Conservation (phyloP, 2,888 invertebrate species). For the Molorchus minor region DNA sequence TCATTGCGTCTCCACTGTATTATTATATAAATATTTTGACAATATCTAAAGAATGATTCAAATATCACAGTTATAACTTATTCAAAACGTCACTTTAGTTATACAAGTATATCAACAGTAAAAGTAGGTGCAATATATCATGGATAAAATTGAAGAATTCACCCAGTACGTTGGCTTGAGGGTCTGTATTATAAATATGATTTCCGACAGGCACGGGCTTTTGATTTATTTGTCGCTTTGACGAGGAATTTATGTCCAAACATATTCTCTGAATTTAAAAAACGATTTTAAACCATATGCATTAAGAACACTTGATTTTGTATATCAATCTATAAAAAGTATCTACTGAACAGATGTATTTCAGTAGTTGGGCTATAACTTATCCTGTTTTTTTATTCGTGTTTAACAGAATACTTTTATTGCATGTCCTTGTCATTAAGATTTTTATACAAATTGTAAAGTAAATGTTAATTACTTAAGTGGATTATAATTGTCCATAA, state of each 20-base stretch:
- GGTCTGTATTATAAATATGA: constrained; percentile 27
- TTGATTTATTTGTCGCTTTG: constrained; percentile 25
- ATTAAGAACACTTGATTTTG: constrained; percentile 22
- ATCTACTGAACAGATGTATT: constrained; percentile 8
- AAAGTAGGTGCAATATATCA: neutral
- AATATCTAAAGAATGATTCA: too few relatives aligned
- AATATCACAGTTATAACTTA: neutral
- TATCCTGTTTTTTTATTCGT: neutral
- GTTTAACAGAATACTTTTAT: neutral
- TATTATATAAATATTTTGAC: too few relatives aligned
- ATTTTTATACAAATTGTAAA: too few relatives aligned
- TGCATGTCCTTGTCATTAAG: too few relatives aligned
- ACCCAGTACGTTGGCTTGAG: constrained; percentile 3
- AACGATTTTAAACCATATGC: constrained; percentile 14
- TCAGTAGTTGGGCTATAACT: neutral
- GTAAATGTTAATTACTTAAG: too few relatives aligned
- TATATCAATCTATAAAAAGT: constrained; percentile 15
- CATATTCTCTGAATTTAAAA: constrained; percentile 18
- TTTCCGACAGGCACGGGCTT: constrained; percentile 24
- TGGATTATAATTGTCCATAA: too few relatives aligned
- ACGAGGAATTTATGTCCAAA: constrained; percentile 23
- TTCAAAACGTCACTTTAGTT: neutral
- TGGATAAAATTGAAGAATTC: neutral
- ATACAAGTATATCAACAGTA: neutral
- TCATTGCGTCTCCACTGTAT: too few relatives aligned